These are phyloP conservation scores for Pocillopora verrucosa DNA, from an alignment of 64 coral and sea anemone genomes.

Conservation along the genomic window DNA sequence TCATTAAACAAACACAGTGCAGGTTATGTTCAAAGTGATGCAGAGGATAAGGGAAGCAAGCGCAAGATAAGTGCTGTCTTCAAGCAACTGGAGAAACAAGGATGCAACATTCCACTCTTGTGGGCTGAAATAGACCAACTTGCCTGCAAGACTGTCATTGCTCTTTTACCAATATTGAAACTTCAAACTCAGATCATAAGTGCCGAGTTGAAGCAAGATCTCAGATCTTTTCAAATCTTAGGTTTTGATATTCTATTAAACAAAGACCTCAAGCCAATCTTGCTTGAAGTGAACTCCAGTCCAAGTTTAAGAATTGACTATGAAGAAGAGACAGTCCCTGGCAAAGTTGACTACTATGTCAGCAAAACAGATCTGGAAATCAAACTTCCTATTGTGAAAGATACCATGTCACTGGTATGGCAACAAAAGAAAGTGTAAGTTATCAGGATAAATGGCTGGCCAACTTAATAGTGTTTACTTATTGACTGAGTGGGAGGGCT, in stretches of 20 bases:
- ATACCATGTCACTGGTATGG: conserved; percentile 59
- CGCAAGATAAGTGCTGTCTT: conserved; percentile 87
- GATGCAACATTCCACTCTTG: conserved; percentile 53
- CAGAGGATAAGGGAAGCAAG: conserved; percentile 78
- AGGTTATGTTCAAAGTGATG: conserved; percentile 76
- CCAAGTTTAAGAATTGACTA: conserved; percentile 85
- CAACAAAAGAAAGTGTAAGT: conserved; percentile 58
- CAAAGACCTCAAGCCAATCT: conserved; percentile 64
- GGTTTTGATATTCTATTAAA: conserved; percentile 94
- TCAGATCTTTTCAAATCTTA: conserved; percentile 84
- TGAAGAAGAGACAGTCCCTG: conserved; percentile 71
- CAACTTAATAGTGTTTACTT: too few species aligned
- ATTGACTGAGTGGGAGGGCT: too few species aligned
- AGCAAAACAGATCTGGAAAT: conserved; percentile 88
- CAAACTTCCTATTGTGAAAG: conserved; percentile 80
- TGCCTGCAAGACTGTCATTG: conserved; percentile 80
- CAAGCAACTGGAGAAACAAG: conserved; percentile 63
- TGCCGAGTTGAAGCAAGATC: conserved; percentile 64
- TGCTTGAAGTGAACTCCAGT: conserved; percentile 86
- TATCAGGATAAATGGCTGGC: not conserved
- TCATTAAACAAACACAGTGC: conserved; percentile 83
- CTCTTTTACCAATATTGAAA: conserved; percentile 68
- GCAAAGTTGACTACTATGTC: conserved; percentile 71
- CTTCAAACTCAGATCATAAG: conserved; percentile 65
- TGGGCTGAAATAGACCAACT: conserved; percentile 81